A percentile compares a stretch with the other conserved stretches of the same genome.
Conservation (phyloP, 2,888 invertebrate genomes). For the Drosophila tripunctata region DNA sequence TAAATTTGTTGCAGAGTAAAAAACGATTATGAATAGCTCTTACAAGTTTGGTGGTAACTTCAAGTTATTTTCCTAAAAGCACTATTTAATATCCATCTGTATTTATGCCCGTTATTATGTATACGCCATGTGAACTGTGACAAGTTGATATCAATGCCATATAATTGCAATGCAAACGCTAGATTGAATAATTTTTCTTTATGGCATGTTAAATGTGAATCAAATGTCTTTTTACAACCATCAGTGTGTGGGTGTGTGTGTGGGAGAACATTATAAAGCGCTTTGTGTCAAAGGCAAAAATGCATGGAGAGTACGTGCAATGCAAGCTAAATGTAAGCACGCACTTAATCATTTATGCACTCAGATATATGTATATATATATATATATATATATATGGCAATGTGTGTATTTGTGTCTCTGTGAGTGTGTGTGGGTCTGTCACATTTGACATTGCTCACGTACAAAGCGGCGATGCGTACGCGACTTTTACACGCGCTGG, state of each 20-base stretch:
- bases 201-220: conserved; percentile 37
- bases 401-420: conserved; percentile 13
- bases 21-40: neutral
- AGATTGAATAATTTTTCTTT: conserved; percentile 53
- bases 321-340: conserved; percentile 63
- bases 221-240: conserved; percentile 31
- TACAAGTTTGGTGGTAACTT: neutral
- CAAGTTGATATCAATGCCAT: conserved; percentile 8
- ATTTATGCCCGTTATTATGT: conserved; percentile 4
- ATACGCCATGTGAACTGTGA: neutral
- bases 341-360: conserved; percentile 74
- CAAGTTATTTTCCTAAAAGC: too few species aligned
- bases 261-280: conserved; percentile 62
- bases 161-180: conserved; percentile 44
- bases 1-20: conserved; percentile 22
- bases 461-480: conserved; percentile 50
- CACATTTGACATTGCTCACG: conserved; percentile 64
- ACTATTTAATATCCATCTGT: too few species aligned
- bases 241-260: neutral
- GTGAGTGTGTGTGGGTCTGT: conserved; percentile 26
- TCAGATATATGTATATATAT: conserved; percentile 26
- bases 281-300: conserved; percentile 75
- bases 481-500: conserved; percentile 65
- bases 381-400: neutral
- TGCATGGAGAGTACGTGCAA: conserved; percentile 66